Evolutionary conservation across 2,113 vertebrate genomes (phyloP).

Genomic region (Chloropsis cyanopogon): DNA sequence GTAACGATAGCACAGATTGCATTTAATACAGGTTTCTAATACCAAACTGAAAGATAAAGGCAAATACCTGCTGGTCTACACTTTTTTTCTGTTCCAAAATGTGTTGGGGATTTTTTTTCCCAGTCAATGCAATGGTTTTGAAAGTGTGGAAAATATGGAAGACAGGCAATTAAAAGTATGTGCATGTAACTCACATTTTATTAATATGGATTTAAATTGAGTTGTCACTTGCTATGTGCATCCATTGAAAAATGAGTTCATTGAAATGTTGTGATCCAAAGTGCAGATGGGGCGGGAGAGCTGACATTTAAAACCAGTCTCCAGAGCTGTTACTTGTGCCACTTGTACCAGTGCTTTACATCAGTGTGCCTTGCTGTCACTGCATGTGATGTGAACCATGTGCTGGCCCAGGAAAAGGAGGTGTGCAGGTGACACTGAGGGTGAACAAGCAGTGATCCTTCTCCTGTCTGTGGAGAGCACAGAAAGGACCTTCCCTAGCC

Average conservation of each 20-base stretch:
- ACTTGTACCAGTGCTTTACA: neutral
- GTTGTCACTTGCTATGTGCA: neutral
- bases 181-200: neutral
- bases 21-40: neutral
- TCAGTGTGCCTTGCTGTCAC: neutral
- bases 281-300: neutral
- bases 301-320: conserved; percentile 8
- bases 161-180: neutral
- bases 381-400: fast-evolving
- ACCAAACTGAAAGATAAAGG: neutral
- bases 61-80: neutral
- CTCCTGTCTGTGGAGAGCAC: neutral
- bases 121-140: neutral
- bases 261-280: conserved; percentile 15
- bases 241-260: conserved; percentile 20
- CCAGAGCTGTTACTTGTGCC: neutral
- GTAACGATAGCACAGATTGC: neutral
- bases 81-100: neutral
- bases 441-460: neutral
- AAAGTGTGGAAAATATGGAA: neutral
- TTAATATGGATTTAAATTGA: conserved; percentile 35
- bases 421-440: neutral
- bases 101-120: neutral
- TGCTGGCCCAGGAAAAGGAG: neutral
- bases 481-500: neutral